These are phyloP conservation scores for Octomys mimax DNA, from an alignment of 2,797 vertebrate species.

Conservation along the genomic window DNA sequence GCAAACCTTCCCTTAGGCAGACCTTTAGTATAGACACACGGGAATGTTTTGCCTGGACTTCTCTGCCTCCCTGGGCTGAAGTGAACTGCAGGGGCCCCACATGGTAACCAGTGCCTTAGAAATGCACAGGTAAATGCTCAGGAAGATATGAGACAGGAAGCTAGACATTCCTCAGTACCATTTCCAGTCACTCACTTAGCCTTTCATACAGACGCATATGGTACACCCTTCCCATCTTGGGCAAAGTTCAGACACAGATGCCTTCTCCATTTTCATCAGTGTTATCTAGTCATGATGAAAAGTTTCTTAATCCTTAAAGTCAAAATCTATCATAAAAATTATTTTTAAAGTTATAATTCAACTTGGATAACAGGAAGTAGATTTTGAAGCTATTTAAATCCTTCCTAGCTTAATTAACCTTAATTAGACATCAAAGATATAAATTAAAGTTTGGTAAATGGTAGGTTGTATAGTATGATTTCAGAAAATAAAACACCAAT, in stretches of 20 bases:
- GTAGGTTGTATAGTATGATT: background rate
- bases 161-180: background rate
- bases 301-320: background rate
- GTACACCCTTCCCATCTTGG: background rate
- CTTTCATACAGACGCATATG: background rate
- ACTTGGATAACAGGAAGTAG: background rate
- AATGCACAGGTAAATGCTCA: background rate
- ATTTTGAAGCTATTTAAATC: background rate
- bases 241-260: background rate
- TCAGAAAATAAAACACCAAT: background rate
- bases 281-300: background rate
- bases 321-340: conserved; percentile 29
- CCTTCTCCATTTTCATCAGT: background rate
- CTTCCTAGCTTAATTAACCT: background rate
- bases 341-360: conserved; percentile 34
- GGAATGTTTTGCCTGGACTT: background rate
- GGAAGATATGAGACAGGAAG: rapidly evolving
- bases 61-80: background rate
- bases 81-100: background rate
- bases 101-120: background rate
- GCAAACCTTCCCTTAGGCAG: background rate
- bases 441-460: background rate
- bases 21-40: background rate
- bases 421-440: background rate
- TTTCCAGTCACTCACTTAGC: background rate